Evolutionary conservation across 2,113 vertebrate genomes (phyloP), one percentile per base, ranked within the genome.

Genomic region (Ursus arctos): DNA sequence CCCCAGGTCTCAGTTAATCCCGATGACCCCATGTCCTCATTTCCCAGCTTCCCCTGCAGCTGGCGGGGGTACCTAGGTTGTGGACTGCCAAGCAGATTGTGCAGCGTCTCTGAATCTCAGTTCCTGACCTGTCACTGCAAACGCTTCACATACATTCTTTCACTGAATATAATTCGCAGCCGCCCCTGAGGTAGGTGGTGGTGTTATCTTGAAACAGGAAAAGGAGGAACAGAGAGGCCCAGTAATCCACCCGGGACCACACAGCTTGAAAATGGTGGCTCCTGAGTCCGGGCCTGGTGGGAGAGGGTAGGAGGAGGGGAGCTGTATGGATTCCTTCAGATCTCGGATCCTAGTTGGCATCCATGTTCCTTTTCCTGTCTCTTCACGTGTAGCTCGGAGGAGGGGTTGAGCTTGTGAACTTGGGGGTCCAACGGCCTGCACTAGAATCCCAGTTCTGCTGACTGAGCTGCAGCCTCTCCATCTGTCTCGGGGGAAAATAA

Each of bases 21-120:
- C 3, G 13, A 26, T 4, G 40, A 6, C 2, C 7, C 19, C 1
- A 8, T 67, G 8, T 22, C 55, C 28, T 15, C 84, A 26, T 57
- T 28, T 24, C 14, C 71, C 36, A 16, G 36, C 33, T 65, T 28
- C 61, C 28, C 2, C 11, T 10, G n/a, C 4, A 24, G n/a, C n/a
- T n/a, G 31, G 43, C 3, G 6, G 5, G 31, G 28, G 9, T 22
- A 4, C 14, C 24, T 28, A 0, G 61, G 15, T 1, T 13, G 28
- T 16, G 31, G 65, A 40, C 5, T 0, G 28, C 6, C 0, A 26
- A 49, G 61, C 9, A 57, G 18, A 14, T 15, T 0, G 11, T 1
- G 8, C 3, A 6, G 86, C 36, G 9, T 65, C 90, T 77, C 82
- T 26, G 51, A 16, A 21, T 51, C 51, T 84, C 59, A 36, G 22